phyloP scores from a whole-genome alignment of 2,888 invertebrate species.

The Acanthococcus lagerstroemiae region DNA sequence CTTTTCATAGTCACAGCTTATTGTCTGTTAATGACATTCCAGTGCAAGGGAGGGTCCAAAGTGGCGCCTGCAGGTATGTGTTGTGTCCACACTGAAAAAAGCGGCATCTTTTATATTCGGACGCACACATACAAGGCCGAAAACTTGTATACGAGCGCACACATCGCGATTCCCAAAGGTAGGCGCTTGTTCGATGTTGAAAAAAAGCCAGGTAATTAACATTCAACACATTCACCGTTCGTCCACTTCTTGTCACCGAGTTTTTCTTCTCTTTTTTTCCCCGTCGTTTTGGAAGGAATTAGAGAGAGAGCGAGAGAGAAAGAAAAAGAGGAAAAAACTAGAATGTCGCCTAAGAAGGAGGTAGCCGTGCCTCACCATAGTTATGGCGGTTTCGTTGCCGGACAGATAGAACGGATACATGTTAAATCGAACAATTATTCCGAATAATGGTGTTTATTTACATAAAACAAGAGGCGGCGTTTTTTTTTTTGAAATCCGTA shows the following conservation, averaged over 20 bases:
- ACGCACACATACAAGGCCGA: not conserved
- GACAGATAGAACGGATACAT: slow-evolving; percentile 6
- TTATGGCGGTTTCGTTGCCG: not conserved
- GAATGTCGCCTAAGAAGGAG: slow-evolving; percentile 9
- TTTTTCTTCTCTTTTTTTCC: not conserved
- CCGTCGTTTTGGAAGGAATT: not conserved
- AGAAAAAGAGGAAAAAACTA: not conserved
- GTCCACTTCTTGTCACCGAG: not conserved
- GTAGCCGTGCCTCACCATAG: slow-evolving; percentile 2
- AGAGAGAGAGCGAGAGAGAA: not conserved
- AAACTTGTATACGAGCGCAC: not conserved
- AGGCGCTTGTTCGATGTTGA: not conserved
- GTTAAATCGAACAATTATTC: slow-evolving; percentile 27
- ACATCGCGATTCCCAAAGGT: not conserved
- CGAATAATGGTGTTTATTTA: slow-evolving; percentile 27
- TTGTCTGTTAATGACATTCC: slow-evolving; percentile 18
- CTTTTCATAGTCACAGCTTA: not conserved
- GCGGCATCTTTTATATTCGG: slow-evolving; percentile 12
- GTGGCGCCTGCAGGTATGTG: slow-evolving; percentile 18
- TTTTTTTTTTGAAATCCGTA: slow-evolving; percentile 19
- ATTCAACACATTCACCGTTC: slow-evolving; percentile 3
- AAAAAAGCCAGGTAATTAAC: slow-evolving; percentile 6
- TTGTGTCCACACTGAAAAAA: not conserved
- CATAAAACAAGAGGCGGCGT: slow-evolving; percentile 29
- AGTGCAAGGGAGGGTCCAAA: slow-evolving; percentile 8